Evolutionary conservation across 2,113 vertebrate species (phyloP).

Genomic region (Syngnathus scovelli): DNA sequence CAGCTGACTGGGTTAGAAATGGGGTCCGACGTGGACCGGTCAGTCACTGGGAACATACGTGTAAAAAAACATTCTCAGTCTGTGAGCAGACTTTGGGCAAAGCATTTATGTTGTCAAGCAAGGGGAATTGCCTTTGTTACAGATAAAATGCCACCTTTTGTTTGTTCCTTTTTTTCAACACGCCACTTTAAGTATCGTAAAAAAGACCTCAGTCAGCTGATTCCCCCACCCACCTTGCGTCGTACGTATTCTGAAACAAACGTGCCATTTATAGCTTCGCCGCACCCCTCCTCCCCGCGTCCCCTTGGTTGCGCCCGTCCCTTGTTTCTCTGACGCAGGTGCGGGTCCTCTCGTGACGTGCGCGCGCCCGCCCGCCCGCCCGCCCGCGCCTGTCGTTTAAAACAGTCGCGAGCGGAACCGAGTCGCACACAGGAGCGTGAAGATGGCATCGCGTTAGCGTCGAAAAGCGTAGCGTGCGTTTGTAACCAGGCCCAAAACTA

Average conservation of each 20-base stretch:
- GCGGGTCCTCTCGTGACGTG: conserved; percentile 43
- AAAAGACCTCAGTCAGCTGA: background rate
- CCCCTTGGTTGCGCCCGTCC: background rate
- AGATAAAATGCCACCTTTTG: background rate
- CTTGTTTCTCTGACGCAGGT: conserved; percentile 11
- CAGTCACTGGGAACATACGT: background rate
- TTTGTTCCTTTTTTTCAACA: background rate
- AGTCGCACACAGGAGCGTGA: background rate
- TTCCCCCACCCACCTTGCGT: background rate
- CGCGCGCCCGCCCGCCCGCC: conserved; percentile 20
- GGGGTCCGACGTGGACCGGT: background rate
- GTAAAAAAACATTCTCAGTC: background rate
- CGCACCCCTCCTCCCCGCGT: background rate
- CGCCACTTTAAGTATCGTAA: background rate
- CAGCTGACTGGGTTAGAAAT: background rate
- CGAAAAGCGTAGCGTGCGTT: background rate
- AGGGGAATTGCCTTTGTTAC: too few species aligned
- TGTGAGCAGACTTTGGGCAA: background rate
- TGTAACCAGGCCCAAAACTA: background rate
- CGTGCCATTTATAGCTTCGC: too few species aligned
- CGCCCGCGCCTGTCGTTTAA: conserved; percentile 34
- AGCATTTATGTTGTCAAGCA: too few species aligned
- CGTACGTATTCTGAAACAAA: background rate
- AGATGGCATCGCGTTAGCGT: background rate
- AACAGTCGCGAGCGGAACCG: conserved; percentile 12